Evolutionary conservation across 1,140 invertebrate genomes (phyloP), one percentile per base, ranked within the genome.

Genomic region (Drosophila fuyamai): DNA sequence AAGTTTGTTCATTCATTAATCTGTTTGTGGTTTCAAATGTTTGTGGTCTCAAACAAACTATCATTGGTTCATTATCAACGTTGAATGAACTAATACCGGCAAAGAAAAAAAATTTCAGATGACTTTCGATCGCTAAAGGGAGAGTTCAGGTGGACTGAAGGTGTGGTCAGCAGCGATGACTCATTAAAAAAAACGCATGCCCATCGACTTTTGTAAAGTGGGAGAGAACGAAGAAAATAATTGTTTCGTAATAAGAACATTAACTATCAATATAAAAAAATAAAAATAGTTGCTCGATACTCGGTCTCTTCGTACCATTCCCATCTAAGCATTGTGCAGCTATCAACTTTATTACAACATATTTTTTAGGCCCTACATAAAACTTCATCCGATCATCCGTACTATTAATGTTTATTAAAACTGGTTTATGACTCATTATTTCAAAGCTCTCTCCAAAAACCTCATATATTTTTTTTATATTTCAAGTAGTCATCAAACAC

Each of bases 131-230:
- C 13, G n/a, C 12, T 14, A 12, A 29, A 32, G 59, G 43, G 65
- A 68, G 65, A 66, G 38, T 68, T 66, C 23, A 10, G n/a, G 18
- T 50, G 47, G 27, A 18, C 18, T 44, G 23, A 36, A 68, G 65
- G 65, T 68, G 65, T 68, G 65, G 65, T 46, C 47, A 38, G 32
- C 14, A 14, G 12, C 29, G 47, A 66, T 68, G 65, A 68, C 60
- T 68, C 65, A 68, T 62, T 14, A 18, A 16, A 36, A 59, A 36
- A 59, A 27, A 10, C 32, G 38, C 61, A 68, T 66, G 29, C 56
- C 60, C 50, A 35, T 40, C 32, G 12, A 38, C 14, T 63, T 43
- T 43, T 27, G 38, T 5, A 43, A 44, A 51, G 23, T 32, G 32
- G 46, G 4, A 23, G 14, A 41, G 9, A 46, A 40, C 29, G 14